These are phyloP conservation scores for Cebidichthys violaceus DNA, from an alignment of 2,113 vertebrate species.

Conservation along the genomic window DNA sequence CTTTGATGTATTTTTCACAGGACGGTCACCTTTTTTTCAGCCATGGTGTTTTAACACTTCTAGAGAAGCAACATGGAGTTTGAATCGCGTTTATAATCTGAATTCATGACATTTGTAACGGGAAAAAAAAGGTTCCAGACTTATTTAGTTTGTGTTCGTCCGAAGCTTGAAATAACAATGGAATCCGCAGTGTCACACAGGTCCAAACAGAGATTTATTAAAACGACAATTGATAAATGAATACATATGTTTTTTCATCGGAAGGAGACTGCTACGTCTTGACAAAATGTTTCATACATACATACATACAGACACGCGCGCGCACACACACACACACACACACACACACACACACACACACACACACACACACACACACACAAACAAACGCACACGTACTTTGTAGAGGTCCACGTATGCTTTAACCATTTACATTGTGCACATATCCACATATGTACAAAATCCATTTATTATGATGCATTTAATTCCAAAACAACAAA, in stretches of 20 bases:
- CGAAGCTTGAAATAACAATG: slow-evolving; percentile 31
- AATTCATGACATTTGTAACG: neutral
- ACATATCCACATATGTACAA: slow-evolving; percentile 80
- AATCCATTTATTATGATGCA: slow-evolving; percentile 67
- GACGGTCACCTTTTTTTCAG: neutral
- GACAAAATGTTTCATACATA: slow-evolving; percentile 60
- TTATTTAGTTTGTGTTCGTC: neutral
- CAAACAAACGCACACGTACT: slow-evolving; percentile 39
- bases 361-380: slow-evolving; percentile 28
- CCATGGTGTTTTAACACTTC: neutral
- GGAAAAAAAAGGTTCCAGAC: neutral
- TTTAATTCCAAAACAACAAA: slow-evolving; percentile 58
- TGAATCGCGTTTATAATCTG: neutral
- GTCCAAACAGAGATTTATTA: slow-evolving; percentile 78
- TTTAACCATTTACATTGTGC: slow-evolving; percentile 76
- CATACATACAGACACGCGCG: too few species aligned
- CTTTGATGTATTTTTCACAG: neutral
- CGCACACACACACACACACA: slow-evolving; percentile 28
- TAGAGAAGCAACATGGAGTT: neutral
- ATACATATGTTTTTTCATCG: slow-evolving; percentile 65
- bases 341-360: slow-evolving; percentile 34
- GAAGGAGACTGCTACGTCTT: slow-evolving; percentile 60
- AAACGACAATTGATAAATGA: slow-evolving; percentile 71
- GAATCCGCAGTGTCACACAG: slow-evolving; percentile 50
- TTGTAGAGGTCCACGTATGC: slow-evolving; percentile 63